Base-by-base conservation (phyloP, 1,140 invertebrate species). In the Paraescarpia echinospica region DNA sequence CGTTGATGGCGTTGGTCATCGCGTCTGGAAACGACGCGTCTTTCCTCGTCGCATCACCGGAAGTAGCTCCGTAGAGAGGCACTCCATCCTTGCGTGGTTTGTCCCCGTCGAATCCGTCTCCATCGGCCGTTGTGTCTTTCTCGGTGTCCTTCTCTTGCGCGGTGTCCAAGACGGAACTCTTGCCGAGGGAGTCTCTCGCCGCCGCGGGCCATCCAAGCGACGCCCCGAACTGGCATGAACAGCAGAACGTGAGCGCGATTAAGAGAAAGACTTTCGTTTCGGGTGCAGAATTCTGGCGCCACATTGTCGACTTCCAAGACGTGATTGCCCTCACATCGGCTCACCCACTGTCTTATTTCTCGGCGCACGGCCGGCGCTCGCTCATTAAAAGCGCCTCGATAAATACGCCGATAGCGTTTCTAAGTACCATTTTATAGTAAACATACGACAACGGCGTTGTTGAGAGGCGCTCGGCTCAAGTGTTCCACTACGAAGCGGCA, bases 381-480 rank as follows among this genome's bases (percentile, higher is more conserved):
- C 59, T 27, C 59, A 18, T 77, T 77, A 77, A 77, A 77, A 77
- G 59, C 59, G 14, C 59, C 59, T 77, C 59, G 59, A 77, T 77
- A 77, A 77, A 77, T 18, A 77, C 59, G 59, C 59, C 27, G 59
- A 77, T 77, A 77, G 59, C 59, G 59, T 77, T 77, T 77, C 59
- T 77, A 77, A 77, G 59, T 77, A 77, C 22, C 59, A 77, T 77
- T 77, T 77, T 77, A 77, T 77, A 77, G 59, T 77, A 77, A 77
- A 77, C 59, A 77, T 2, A 77, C 4, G 59, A 77, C 59, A 77
- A 77, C 27, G 59, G 2, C 27, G 59, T 77, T 77, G 59, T 77
- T 77, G 59, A 77, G 59, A 27, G 59, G 59, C 59, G 59, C 12
- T 27, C 59, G 18, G 59, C 4, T 77, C 12, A 77, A 77, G 59